Evolutionary conservation across 2,888 invertebrate genomes (phyloP).

Genomic region (Caradrina kadenii): DNA sequence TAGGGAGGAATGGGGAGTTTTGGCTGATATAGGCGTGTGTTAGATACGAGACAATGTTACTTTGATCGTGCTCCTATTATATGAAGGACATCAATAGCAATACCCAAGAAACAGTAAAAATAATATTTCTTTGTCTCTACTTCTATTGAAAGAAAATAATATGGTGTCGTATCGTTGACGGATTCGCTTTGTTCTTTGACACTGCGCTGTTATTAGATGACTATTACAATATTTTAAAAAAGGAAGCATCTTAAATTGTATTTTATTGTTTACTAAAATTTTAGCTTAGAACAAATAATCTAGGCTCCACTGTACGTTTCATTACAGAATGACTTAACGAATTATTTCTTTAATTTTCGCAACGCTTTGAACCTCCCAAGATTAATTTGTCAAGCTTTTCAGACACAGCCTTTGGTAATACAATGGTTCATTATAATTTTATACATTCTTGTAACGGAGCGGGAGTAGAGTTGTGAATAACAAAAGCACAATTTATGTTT

Average conservation of each 20-base stretch:
- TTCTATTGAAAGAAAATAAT: constrained; percentile 41
- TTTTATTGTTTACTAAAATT: constrained; percentile 22
- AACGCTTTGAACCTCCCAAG: constrained; percentile 33
- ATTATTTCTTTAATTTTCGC: constrained; percentile 49
- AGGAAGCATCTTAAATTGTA: not conserved
- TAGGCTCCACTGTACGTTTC: constrained; percentile 38
- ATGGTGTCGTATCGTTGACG: constrained; percentile 25
- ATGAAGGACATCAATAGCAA: constrained; percentile 67
- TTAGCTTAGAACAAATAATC: constrained; percentile 34
- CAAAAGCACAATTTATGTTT: constrained; percentile 74
- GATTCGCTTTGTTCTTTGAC: constrained; percentile 40
- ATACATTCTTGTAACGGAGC: constrained; percentile 42
- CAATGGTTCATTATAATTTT: constrained; percentile 54
- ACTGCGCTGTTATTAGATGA: constrained; percentile 18
- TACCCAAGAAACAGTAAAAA: constrained; percentile 54
- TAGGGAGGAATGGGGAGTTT: constrained; percentile 59
- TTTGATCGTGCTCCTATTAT: constrained; percentile 77
- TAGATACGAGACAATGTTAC: constrained; percentile 77
- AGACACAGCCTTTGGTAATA: constrained; percentile 38
- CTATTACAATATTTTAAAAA: not conserved
- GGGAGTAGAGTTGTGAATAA: constrained; percentile 40
- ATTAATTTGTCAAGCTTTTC: constrained; percentile 57
- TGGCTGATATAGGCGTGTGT: constrained; percentile 80
- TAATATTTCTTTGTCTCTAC: constrained; percentile 58
- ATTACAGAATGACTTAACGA: constrained; percentile 46